phyloP scores from a whole-genome alignment of 2,797 vertebrate genomes.

The Esox masquinongy region DNA sequence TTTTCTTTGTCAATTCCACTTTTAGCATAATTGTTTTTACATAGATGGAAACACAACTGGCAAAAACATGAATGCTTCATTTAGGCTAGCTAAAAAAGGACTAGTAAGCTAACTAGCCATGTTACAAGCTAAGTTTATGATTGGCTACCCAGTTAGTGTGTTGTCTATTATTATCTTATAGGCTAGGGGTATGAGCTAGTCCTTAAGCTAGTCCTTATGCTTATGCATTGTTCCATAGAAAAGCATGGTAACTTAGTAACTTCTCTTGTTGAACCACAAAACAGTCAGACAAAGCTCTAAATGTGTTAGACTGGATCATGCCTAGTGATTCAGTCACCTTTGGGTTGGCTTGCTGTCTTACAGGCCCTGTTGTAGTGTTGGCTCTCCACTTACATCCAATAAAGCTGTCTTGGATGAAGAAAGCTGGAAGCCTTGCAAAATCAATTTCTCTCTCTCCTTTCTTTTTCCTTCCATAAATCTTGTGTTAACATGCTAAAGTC shows the following conservation, averaged over 20 bases:
- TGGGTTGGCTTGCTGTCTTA: slow-evolving; percentile 11
- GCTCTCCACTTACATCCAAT: slow-evolving; percentile 20
- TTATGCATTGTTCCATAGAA: slow-evolving; percentile 38
- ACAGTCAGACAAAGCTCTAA: slow-evolving; percentile 29
- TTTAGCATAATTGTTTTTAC: too few relatives aligned
- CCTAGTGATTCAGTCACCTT: slow-evolving; percentile 27
- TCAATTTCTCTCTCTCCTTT: background rate
- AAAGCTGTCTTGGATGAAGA: slow-evolving; percentile 13
- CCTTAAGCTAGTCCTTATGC: background rate
- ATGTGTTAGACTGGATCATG: slow-evolving; percentile 2
- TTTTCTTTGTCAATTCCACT: too few relatives aligned
- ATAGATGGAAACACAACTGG: too few relatives aligned
- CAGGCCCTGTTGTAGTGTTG: slow-evolving; percentile 28
- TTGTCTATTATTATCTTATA: too few relatives aligned
- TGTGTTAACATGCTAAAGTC: slow-evolving; percentile 16
- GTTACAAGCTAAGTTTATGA: too few relatives aligned
- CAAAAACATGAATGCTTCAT: too few relatives aligned
- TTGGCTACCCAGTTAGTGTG: background rate
- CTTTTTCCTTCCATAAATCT: slow-evolving; percentile 16
- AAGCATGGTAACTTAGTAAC: slow-evolving; percentile 10
- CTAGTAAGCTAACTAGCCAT: too few relatives aligned
- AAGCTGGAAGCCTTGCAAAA: slow-evolving; percentile 12
- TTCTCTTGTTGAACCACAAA: slow-evolving; percentile 33
- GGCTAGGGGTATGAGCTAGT: too few relatives aligned
- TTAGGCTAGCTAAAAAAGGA: too few relatives aligned